Percentiles rank a stretch among this genome's conserved stretches.
Evolutionary conservation across 2,113 vertebrate species (phyloP).

Genomic region (Cyprinodon variegatus): DNA sequence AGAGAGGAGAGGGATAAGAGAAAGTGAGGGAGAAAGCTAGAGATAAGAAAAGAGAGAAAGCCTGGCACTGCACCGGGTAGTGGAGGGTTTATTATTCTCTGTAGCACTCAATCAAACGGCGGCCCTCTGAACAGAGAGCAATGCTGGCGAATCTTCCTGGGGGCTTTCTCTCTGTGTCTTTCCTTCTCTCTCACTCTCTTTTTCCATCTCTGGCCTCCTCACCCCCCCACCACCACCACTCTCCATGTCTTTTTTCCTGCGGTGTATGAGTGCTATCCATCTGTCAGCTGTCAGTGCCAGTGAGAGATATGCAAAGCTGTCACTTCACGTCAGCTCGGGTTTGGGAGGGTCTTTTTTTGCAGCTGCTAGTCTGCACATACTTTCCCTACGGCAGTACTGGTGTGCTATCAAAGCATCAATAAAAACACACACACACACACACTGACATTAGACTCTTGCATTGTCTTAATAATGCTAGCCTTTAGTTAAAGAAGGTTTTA

Average conservation of each 20-base stretch:
- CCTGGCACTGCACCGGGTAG: constrained; percentile 81
- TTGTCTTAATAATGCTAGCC: constrained; percentile 11
- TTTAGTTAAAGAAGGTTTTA: constrained; percentile 28
- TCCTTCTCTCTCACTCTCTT: constrained; percentile 28
- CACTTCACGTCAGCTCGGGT: constrained; percentile 90
- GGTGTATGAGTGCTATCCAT: constrained; percentile 98
- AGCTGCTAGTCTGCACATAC: constrained; percentile 86
- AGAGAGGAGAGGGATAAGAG: constrained; percentile 64
- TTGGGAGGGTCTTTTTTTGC: constrained; percentile 86
- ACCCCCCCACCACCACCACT: constrained; percentile 26
- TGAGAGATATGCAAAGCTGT: constrained; percentile 95
- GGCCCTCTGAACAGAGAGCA: constrained; percentile 91
- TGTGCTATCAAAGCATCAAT: constrained; percentile 73
- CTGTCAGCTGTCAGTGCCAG: constrained; percentile 98
- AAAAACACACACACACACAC: constrained; percentile 18
- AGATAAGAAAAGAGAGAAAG: constrained; percentile 78
- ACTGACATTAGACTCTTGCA: background rate
- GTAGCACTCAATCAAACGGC: constrained; percentile 93
- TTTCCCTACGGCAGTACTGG: constrained; percentile 84
- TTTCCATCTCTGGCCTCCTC: constrained; percentile 2
- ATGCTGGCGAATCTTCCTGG: constrained; percentile 90
- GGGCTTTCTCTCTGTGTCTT: constrained; percentile 81
- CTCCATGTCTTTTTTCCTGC: constrained; percentile 78
- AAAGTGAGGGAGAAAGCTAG: constrained; percentile 58
- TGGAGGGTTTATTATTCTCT: constrained; percentile 94